These are phyloP conservation scores for Leptopilina boulardi DNA, from an alignment of 1,140 invertebrate species.

Conservation along the genomic window DNA sequence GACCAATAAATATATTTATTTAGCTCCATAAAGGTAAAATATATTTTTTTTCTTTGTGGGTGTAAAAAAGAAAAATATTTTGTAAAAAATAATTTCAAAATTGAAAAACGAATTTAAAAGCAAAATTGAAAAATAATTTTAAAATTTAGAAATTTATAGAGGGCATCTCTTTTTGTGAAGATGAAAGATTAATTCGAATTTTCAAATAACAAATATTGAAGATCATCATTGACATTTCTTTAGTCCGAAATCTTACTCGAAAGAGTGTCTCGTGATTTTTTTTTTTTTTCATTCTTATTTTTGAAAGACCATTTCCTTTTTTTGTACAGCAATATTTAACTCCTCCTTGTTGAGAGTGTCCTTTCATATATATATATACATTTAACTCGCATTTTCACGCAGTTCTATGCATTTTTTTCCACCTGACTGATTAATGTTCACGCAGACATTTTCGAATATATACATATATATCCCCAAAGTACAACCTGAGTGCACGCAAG, in stretches of 20 bases:
- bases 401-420: slow-evolving; percentile 35
- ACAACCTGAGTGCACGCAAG: not conserved
- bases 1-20: no score
- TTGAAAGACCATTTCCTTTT: not conserved
- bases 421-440: slow-evolving; percentile 4
- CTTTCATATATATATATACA: no score
- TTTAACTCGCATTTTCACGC: slow-evolving; percentile 22
- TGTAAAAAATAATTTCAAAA: no score
- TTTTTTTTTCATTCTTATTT: not conserved
- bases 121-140: no score
- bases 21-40: no score
- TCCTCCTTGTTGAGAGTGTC: not conserved
- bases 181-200: no score
- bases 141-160: no score
- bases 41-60: no score
- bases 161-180: no score
- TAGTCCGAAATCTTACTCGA: not conserved
- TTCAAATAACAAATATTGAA: not conserved
- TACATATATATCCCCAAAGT: not conserved
- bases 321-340: not conserved
- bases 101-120: no score
- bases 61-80: no score
- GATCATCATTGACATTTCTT: no score
- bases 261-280: not conserved
- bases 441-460: not conserved